Evolutionary conservation across 1,140 invertebrate species (phyloP), one percentile per base, ranked within the genome.

Genomic region (Brachionus koreanus): DNA sequence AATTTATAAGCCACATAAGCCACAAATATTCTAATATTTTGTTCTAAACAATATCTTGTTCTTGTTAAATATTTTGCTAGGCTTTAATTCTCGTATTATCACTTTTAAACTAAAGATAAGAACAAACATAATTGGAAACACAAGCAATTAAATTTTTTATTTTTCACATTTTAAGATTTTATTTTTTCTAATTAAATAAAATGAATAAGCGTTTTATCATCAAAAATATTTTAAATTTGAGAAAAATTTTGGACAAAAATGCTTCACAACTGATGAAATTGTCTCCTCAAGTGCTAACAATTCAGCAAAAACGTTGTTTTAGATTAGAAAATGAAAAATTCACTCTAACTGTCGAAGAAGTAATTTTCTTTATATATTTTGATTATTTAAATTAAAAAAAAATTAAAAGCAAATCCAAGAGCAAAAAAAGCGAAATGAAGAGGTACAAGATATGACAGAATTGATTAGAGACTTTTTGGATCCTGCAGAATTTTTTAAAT

Each of bases 391-490:
- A 35, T 57, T 16, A n/a, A 35, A 16, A 43, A 16, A 3, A 1
- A 46, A n/a, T 46, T 25, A 0, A 49, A 46, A 81, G 77, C 77
- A 81, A 81, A 39, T 65, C 13, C 25, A 65, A 23, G 52, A 81
- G 33, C 77, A 81, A 67, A 43, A 65, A 35, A 83, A 84, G 82
- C 52, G 85, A 52, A 87, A 87, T 83, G 84, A 84, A 69, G 86
- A 86, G 67, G 84, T 83, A 13, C 85, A 84, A 37, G 84, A 85
- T 9, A 77, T 87, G 67, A 86, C 86, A 16, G 86, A 87, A 74
- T 82, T 87, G 7, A 86, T 87, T 13, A 74, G 86, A 35, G 86
- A 87, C 75, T 87, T 87, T 83, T 82, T 87, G 2, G 85, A 86
- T 35, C 86, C 86, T 23, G 83, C 84, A 7, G 85, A 85, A n/a